Base-by-base conservation (phyloP, 2,888 invertebrate genomes). In the Drosophila colorata region DNA sequence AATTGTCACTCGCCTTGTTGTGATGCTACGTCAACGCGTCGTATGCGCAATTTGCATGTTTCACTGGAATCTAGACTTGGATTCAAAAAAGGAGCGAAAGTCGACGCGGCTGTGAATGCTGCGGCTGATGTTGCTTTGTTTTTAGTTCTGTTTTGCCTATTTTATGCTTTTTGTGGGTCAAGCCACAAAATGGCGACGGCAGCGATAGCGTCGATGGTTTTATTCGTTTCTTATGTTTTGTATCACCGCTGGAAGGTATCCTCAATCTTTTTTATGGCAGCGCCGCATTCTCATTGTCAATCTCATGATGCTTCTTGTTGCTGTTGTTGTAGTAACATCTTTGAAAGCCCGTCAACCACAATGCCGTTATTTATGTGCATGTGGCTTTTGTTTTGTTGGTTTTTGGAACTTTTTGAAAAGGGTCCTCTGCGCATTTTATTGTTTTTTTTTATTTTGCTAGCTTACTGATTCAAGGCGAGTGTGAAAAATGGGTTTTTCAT, bases 331-430 rank as follows among this genome's bases (percentile, higher is more conserved):
- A 67, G 70, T 58, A 74, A 78, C 70, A 52, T 70, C 77, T 76
- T 77, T 77, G 68, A 77, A 80, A 74, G 67, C 57, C 53, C 61
- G 63, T 70, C 78, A 77, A 74, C 86, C 83, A 74, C 88, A 85
- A 79, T 77, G 63, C 68, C 59, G 59, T 83, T 83, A 87, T 83
- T 82, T 83, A 84, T 85, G 86, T 82, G 70, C 72, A 69, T 85
- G 74, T 71, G 70, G 77, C 70, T 72, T 84, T 79, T 83, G 82
- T 81, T 79, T 87, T 74, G 71, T 74, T 72, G 80, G 74, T 55
- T 60, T 70, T 44, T 55, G 14, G 53, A 61, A 44, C 64, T 65
- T 56, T 74, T 86, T 83, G 85, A 85, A 81, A 81, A 79, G 76
- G 87, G 87, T 85, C 49, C 52, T 52, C 33, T 53, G 28, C 52